phyloP scores from a whole-genome alignment of 2,797 vertebrate species.

The Strix occidentalis region DNA sequence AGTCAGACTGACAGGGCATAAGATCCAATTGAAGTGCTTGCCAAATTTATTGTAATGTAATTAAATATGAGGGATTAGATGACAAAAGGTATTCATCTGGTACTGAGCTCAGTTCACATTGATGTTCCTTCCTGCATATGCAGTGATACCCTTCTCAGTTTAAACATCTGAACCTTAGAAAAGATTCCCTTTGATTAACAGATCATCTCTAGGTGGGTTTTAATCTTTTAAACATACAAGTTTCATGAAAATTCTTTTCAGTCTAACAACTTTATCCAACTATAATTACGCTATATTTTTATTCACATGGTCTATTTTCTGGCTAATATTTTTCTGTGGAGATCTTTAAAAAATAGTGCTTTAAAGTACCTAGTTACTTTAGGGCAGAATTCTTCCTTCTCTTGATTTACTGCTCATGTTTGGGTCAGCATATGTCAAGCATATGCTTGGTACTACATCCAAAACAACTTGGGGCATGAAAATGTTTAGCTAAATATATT shows the following conservation, averaged over 20 bases:
- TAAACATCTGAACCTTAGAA: background rate
- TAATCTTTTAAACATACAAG: background rate
- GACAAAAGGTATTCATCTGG: background rate
- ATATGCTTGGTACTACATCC: background rate
- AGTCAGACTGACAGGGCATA: background rate
- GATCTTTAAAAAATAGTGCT: background rate
- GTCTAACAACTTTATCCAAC: background rate
- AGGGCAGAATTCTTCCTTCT: background rate
- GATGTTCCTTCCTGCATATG: background rate
- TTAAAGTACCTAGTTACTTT: background rate
- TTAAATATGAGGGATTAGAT: background rate
- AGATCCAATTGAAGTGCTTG: background rate
- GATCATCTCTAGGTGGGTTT: background rate
- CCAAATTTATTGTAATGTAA: background rate
- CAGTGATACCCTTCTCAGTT: background rate
- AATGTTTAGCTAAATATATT: background rate
- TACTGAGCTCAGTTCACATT: background rate
- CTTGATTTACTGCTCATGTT: background rate
- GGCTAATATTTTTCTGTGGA: background rate
- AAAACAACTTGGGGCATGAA: background rate
- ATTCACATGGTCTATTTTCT: background rate
- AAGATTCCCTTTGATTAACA: background rate
- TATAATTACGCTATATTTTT: background rate
- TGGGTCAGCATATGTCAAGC: background rate
- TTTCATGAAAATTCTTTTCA: background rate